Base-by-base conservation (phyloP, 1,140 invertebrate genomes). In the Ptiloglossa arizonensis region DNA sequence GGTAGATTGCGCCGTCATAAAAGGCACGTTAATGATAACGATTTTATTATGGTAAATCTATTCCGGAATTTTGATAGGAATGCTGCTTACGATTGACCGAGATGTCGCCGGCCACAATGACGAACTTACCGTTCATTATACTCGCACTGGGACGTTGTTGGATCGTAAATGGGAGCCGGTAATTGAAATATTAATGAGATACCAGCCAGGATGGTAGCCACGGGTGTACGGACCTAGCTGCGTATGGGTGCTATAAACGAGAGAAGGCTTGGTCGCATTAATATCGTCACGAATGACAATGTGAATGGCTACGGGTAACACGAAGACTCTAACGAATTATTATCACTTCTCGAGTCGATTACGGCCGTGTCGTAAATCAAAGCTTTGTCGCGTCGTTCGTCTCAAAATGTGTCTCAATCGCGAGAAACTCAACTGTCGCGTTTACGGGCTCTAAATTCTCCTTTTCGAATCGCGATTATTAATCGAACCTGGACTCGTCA, bases 111-210 rank as follows among this genome's bases (percentile, higher is more conserved):
- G 6, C 6, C 8, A 71, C 38, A 27, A 48, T 60, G 70, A 79
- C 70, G 71, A 71, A 71, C 54, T 56, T 24, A 35, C 54, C 57
- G 60, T 29, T 69, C 68, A 44, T 80, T 76, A 75, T 67, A 69
- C 22, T 57, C 52, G 13, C 22, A 29, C 38, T 8, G 22, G 32
- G 24, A 22, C 35, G 44, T 17, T 24, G 27, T 17, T 15, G n/a
- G 71, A 68, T 85, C 73, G 59, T 84, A 85, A 84, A 84, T 35
- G 57, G 57, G 32, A 72, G 66, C 41, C 38, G 19, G 69, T 85
- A 85, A 85, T 85, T 84, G 82, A 85, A 83, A 85, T 85, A 80
- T 80, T 85, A 80, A 85, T 83, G 72, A 85, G 78, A 82, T 71
- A 67, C 41, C 13, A 24, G 44, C 27, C 60, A 76, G 62, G 35